Percentiles rank a stretch among this genome's conserved stretches.
Evolutionary conservation across 2,888 invertebrate genomes (phyloP).

Genomic region (Rhamphomyia laevipes): DNA sequence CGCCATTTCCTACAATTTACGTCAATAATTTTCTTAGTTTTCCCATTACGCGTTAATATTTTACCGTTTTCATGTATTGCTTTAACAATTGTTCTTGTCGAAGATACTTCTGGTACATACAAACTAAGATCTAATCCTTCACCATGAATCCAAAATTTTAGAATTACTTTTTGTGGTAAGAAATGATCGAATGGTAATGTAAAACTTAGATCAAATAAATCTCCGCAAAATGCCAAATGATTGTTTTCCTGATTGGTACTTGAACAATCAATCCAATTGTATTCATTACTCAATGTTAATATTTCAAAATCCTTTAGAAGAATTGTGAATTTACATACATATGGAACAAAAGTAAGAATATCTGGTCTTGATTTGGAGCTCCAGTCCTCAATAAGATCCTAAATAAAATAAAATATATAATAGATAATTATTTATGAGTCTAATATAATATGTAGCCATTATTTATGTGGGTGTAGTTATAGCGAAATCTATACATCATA

Average conservation of each 20-base stretch:
- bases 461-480: too few relatives aligned
- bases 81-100: constrained; percentile 67
- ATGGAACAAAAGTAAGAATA: constrained; percentile 89
- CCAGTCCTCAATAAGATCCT: constrained; percentile 94
- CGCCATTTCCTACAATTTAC: constrained; percentile 58
- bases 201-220: constrained; percentile 84
- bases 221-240: constrained; percentile 88
- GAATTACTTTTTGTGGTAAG: constrained; percentile 74
- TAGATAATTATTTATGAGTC: too few relatives aligned
- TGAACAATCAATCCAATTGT: constrained; percentile 98
- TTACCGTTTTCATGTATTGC: constrained; percentile 83
- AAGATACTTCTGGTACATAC: constrained; percentile 85
- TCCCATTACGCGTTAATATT: constrained; percentile 65
- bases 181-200: constrained; percentile 91
- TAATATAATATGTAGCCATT: too few relatives aligned
- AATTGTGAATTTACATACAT: constrained; percentile 88
- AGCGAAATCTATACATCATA: too few relatives aligned
- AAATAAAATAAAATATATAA: too few relatives aligned
- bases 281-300: constrained; percentile 85
- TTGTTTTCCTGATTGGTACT: constrained; percentile 92
- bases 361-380: constrained; percentile 87
- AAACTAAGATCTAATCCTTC: constrained; percentile 85
- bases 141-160: constrained; percentile 90
- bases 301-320: constrained; percentile 91
- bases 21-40: constrained; percentile 43